Percentiles rank a stretch among this genome's conserved stretches.
phyloP scores from a whole-genome alignment of 2,113 vertebrate species.

The Panthera leo region DNA sequence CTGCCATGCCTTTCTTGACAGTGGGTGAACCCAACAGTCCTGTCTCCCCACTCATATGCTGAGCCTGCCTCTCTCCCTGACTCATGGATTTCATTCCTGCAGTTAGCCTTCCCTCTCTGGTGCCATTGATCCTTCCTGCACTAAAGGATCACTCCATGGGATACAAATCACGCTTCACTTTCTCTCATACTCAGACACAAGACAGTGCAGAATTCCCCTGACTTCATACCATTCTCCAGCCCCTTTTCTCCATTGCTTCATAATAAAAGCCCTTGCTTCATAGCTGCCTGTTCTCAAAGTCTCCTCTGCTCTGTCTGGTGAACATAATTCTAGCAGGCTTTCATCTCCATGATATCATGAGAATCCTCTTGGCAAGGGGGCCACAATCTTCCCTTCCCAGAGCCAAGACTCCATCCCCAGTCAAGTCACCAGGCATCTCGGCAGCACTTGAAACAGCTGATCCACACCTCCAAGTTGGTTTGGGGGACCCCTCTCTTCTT shows the following conservation, averaged over 20 bases:
- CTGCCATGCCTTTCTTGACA: too few relatives aligned
- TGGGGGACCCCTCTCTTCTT: neutral
- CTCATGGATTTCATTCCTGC: neutral
- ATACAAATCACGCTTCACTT: neutral
- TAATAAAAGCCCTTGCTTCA: neutral
- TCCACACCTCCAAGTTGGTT: neutral
- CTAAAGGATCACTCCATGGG: neutral
- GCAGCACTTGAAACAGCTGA: neutral
- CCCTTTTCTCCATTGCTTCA: neutral
- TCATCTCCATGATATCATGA: neutral
- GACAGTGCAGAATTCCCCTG: too few relatives aligned
- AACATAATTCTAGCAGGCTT: neutral
- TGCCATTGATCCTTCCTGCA: neutral
- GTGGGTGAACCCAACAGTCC: neutral
- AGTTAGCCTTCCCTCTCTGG: neutral
- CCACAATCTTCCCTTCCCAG: neutral
- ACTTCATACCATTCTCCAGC: neutral
- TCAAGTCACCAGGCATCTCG: neutral
- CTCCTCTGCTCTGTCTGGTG: neutral
- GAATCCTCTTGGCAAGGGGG: neutral
- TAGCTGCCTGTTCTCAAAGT: neutral
- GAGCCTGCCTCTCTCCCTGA: neutral
- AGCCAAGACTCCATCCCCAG: neutral
- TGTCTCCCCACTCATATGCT: rapidly evolving
- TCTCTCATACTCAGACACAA: neutral